Conservation (phyloP, 2,113 vertebrate species). For the Meleagris gallopavo region DNA sequence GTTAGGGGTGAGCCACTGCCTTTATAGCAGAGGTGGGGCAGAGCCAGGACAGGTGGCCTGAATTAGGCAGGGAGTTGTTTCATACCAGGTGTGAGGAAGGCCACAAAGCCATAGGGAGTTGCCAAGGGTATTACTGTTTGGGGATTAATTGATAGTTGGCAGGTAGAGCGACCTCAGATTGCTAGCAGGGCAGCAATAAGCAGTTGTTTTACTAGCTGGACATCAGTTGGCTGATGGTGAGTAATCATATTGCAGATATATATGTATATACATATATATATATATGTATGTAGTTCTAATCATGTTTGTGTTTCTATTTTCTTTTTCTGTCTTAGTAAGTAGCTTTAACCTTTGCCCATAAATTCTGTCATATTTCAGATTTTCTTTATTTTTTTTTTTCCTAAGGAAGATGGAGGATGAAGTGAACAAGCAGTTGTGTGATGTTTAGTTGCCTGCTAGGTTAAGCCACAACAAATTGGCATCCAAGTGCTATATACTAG, state of each 20-base stretch:
- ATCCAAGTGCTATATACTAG: background rate
- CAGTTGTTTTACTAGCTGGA: background rate
- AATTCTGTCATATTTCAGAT: too few relatives aligned
- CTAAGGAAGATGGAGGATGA: too few relatives aligned
- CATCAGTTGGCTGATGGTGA: too few relatives aligned
- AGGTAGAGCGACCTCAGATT: background rate
- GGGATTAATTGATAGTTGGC: background rate
- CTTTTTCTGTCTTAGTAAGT: background rate
- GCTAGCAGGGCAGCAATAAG: background rate
- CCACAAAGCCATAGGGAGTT: background rate
- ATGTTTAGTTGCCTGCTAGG: too few relatives aligned
- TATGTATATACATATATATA: too few relatives aligned
- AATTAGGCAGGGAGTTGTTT: background rate
- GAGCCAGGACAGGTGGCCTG: background rate
- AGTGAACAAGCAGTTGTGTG: background rate
- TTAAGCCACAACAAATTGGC: background rate
- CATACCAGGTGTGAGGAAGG: background rate
- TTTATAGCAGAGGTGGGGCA: background rate
- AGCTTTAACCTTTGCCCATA: too few relatives aligned
- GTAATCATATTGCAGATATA: too few relatives aligned
- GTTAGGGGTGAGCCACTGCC: too few relatives aligned
- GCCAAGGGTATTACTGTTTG: background rate
- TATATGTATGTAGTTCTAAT: too few relatives aligned
- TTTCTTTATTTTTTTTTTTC: too few relatives aligned
- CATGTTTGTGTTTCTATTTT: background rate